These are phyloP conservation scores for Andrena marginata DNA, from an alignment of 2,888 invertebrate genomes.

Conservation along the genomic window DNA sequence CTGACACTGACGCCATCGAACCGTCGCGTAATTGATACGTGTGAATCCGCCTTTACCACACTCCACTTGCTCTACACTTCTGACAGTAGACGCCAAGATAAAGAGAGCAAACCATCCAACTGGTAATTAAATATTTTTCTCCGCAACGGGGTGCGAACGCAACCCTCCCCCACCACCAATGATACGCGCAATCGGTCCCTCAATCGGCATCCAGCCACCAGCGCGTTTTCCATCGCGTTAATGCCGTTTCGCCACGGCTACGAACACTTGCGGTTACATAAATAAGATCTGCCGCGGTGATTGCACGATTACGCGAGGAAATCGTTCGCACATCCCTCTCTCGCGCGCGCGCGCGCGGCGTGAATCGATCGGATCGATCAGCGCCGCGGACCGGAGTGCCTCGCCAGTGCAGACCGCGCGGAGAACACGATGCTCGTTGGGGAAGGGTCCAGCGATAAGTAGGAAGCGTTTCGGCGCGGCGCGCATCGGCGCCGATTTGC, in stretches of 20 bases:
- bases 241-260: constrained; percentile 2
- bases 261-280: constrained; percentile 32
- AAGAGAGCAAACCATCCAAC: background rate
- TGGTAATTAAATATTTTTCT: constrained; percentile 27
- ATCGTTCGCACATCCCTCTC: constrained; percentile 39
- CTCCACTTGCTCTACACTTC: too few species aligned
- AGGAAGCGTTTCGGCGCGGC: constrained; percentile 40
- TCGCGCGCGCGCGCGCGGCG: background rate
- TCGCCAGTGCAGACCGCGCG: background rate
- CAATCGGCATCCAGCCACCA: background rate
- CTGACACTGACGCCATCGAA: too few species aligned
- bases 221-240: constrained; percentile 15
- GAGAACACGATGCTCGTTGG: background rate
- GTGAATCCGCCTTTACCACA: too few species aligned
- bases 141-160: constrained; percentile 18
- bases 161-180: background rate
- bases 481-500: constrained; percentile 21
- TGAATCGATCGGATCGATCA: constrained; percentile 31
- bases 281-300: constrained; percentile 38
- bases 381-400: constrained; percentile 3
- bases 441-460: constrained; percentile 25
- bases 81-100: background rate
- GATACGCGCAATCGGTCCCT: too few species aligned
- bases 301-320: constrained; percentile 44
- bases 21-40: too few species aligned